Evolutionary conservation across 2,797 vertebrate genomes (phyloP).

Genomic region (Hemitrygon akajei): DNA sequence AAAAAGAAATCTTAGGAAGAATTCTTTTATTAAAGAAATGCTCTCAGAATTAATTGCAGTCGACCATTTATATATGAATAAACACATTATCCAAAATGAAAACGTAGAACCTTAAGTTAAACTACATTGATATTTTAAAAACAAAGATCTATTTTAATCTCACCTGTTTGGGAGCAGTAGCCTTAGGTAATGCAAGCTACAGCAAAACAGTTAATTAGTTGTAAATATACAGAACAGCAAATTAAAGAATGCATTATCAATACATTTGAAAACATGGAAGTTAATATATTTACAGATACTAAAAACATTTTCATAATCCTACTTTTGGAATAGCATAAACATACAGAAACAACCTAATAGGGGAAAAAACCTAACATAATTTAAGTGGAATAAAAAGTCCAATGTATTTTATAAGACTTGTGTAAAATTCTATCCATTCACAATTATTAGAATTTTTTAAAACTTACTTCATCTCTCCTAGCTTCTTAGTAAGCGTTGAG

Average conservation of each 20-base stretch:
- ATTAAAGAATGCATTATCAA: neutral
- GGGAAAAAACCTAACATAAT: too few relatives aligned
- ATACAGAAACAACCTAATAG: too few relatives aligned
- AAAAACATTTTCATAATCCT: neutral
- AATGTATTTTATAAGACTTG: neutral
- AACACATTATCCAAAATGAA: neutral
- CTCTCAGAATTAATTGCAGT: neutral
- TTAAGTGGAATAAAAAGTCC: neutral
- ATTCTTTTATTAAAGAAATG: neutral
- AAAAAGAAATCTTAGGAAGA: neutral
- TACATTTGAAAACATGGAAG: slow-evolving; percentile 13
- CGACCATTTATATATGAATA: neutral
- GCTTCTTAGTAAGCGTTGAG: slow-evolving; percentile 81
- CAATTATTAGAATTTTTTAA: neutral
- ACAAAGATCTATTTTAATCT: slow-evolving; percentile 40
- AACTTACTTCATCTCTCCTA: slow-evolving; percentile 93
- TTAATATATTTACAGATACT: slow-evolving; percentile 15
- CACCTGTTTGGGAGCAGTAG: slow-evolving; percentile 68
- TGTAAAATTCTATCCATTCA: neutral
- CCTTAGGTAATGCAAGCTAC: slow-evolving; percentile 65
- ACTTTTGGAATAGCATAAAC: neutral
- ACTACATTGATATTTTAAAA: neutral
- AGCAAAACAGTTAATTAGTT: slow-evolving; percentile 51
- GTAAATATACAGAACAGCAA: slow-evolving; percentile 6
- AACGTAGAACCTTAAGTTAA: neutral